Evolutionary conservation across 2,888 invertebrate genomes (phyloP).

Genomic region (Diarsia brunnea): DNA sequence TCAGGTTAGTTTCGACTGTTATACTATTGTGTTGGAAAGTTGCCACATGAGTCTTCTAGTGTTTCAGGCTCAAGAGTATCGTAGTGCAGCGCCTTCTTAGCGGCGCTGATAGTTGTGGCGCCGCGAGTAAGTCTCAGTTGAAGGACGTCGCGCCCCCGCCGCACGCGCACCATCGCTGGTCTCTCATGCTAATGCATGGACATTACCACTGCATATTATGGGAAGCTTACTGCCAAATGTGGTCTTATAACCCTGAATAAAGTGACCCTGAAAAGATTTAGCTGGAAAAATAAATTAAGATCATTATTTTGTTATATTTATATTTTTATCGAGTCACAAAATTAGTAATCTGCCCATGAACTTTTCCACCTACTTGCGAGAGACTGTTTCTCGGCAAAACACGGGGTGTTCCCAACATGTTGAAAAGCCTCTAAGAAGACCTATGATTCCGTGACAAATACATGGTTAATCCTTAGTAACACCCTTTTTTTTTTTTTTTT

Average conservation of each 20-base stretch:
- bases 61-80: neutral
- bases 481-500: no score
- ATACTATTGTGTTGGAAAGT: neutral
- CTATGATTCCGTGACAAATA: no score
- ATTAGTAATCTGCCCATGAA: neutral
- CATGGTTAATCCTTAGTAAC: no score
- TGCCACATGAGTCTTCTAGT: neutral
- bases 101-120: constrained; percentile 28
- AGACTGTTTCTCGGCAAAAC: neutral
- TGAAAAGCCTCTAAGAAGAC: no score
- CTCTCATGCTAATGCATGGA: constrained; percentile 7
- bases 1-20: neutral
- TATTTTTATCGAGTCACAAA: neutral
- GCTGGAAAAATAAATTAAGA: neutral
- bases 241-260: neutral
- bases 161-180: constrained; percentile 16
- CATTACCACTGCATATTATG: neutral
- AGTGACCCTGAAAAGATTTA: neutral
- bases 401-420: neutral
- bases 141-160: constrained; percentile 51
- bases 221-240: neutral
- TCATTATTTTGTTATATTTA: neutral
- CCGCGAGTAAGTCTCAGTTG: constrained; percentile 48
- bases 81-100: constrained; percentile 50
- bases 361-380: neutral